Percentiles rank a stretch among this genome's conserved stretches.
phyloP scores from a whole-genome alignment of 2,888 invertebrate genomes.

The Lycia hirtaria region DNA sequence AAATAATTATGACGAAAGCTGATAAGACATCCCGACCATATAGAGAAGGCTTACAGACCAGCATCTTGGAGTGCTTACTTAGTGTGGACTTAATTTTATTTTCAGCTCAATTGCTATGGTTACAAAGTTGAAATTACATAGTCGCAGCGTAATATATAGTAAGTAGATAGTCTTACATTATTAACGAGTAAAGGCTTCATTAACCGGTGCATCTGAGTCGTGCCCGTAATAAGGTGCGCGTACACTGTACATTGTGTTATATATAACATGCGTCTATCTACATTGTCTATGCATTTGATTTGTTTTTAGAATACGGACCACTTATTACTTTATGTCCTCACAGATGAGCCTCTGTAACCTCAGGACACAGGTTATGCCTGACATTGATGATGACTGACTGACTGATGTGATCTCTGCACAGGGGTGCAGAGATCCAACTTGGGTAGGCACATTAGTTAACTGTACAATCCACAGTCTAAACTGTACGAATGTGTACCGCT shows the following conservation, averaged over 20 bases:
- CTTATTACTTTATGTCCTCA: too few relatives aligned
- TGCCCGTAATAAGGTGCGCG: slow-evolving; percentile 20
- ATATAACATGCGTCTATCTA: too few relatives aligned
- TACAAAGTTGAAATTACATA: slow-evolving; percentile 2
- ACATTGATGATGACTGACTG: too few relatives aligned
- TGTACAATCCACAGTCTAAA: too few relatives aligned
- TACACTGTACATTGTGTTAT: neutral
- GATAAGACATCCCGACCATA: slow-evolving; percentile 15
- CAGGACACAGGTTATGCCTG: too few relatives aligned
- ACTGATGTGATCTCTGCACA: too few relatives aligned
- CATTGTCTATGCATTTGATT: too few relatives aligned
- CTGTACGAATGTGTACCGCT: too few relatives aligned
- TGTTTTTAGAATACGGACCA: too few relatives aligned
- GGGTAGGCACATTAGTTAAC: too few relatives aligned
- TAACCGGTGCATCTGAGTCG: slow-evolving; percentile 40
- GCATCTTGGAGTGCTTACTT: neutral
- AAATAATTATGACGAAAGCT: slow-evolving; percentile 4
- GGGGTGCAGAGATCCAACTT: too few relatives aligned
- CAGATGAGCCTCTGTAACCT: too few relatives aligned
- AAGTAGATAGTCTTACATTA: slow-evolving; percentile 16
- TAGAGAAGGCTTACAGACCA: slow-evolving; percentile 1
- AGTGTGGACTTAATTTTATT: neutral
- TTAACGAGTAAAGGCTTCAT: slow-evolving; percentile 39
- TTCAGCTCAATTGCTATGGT: neutral
- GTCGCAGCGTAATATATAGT: neutral